Evolutionary conservation across 1,140 invertebrate species (phyloP).

Genomic region (Trachelipus rathkii): DNA sequence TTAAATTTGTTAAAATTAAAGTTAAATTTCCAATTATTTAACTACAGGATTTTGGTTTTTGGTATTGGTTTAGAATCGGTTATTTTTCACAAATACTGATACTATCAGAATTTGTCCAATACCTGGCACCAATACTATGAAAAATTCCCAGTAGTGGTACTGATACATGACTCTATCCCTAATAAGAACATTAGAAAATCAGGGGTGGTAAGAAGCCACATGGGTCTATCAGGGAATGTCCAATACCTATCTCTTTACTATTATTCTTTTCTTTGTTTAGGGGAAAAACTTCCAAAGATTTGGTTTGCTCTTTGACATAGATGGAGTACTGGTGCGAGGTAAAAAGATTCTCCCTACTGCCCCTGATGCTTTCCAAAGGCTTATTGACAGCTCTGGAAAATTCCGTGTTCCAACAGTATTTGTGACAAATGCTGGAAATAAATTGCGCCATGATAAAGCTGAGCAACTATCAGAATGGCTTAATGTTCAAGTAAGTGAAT

Average conservation of each 20-base stretch:
- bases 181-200: no score
- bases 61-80: no score
- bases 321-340: constrained; percentile 67
- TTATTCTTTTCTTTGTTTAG: background rate
- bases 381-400: constrained; percentile 56
- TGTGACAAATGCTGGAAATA: constrained; percentile 66
- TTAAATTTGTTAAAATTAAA: no score
- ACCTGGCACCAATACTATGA: no score
- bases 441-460: constrained; percentile 59
- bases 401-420: constrained; percentile 65
- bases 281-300: constrained; percentile 49
- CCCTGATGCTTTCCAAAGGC: constrained; percentile 56
- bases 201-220: no score
- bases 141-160: no score
- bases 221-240: no score
- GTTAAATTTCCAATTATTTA: no score
- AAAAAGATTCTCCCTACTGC: constrained; percentile 62
- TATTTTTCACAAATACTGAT: no score
- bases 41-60: no score
- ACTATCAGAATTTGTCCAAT: no score
- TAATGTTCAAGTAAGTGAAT: constrained; percentile 53
- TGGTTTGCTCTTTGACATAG: constrained; percentile 68
- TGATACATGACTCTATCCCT: no score
- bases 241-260: background rate
- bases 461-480: constrained; percentile 62